These are phyloP conservation scores for Philonicus albiceps DNA, from an alignment of 2,888 invertebrate species.

Conservation along the genomic window DNA sequence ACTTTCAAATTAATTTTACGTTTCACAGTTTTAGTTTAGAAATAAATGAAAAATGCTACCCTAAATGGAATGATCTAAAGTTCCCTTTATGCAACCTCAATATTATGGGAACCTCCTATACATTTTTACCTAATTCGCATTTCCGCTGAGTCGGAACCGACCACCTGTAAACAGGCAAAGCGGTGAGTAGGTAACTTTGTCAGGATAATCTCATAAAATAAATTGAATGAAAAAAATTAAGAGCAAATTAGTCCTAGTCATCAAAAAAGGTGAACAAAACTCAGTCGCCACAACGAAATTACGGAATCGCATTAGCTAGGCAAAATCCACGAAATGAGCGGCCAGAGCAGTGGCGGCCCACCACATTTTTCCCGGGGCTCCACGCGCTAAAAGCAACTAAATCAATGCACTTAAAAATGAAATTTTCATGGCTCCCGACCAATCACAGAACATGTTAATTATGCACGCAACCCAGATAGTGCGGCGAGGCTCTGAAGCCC, in stretches of 20 bases:
- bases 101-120: no score
- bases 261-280: background rate
- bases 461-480: slow-evolving; percentile 11
- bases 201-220: background rate
- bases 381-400: slow-evolving; percentile 33
- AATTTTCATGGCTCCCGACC: slow-evolving; percentile 28
- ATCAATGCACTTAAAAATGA: slow-evolving; percentile 35
- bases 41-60: no score
- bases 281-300: background rate
- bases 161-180: background rate
- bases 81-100: no score
- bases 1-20: no score
- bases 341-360: background rate
- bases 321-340: slow-evolving; percentile 32
- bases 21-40: no score
- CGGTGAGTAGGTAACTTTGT: background rate
- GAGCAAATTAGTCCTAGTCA: background rate
- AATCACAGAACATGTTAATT: slow-evolving; percentile 32
- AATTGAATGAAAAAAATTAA: background rate
- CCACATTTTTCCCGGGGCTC: slow-evolving; percentile 21
- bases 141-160: background rate
- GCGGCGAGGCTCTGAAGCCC: background rate
- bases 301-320: slow-evolving; percentile 20
- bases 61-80: no score
- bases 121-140: background rate